Evolutionary conservation across 2,888 invertebrate genomes (phyloP).

Genomic region (Eristalis intricaria): DNA sequence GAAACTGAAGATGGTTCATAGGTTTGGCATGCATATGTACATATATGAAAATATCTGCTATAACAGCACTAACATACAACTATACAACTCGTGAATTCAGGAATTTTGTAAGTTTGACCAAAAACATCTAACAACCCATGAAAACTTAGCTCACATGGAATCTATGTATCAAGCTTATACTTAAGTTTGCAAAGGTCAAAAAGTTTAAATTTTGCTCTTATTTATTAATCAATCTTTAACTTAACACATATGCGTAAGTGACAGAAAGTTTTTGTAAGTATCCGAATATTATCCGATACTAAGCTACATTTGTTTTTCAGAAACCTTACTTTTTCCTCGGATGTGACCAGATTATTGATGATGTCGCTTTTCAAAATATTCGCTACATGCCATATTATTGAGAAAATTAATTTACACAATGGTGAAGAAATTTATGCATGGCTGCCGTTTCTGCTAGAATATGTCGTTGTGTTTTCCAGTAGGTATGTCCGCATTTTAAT

Average conservation of each 20-base stretch:
- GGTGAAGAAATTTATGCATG: background rate
- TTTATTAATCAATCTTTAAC: background rate
- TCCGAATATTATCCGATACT: too few relatives aligned
- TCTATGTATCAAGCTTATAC: too few relatives aligned
- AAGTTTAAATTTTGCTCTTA: background rate
- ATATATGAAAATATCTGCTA: too few relatives aligned
- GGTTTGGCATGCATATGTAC: too few relatives aligned
- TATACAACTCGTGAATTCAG: background rate
- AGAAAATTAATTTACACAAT: background rate
- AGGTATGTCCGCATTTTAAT: too few relatives aligned
- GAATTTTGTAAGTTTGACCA: background rate
- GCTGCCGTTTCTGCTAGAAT: background rate
- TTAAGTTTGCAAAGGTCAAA: background rate
- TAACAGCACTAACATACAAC: background rate
- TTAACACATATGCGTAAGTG: background rate
- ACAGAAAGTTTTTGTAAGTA: background rate
- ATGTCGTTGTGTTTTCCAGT: background rate
- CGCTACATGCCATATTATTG: background rate
- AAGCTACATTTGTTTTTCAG: too few relatives aligned
- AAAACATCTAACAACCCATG: background rate
- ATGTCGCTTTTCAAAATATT: background rate
- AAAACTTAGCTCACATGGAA: background rate
- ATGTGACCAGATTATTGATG: background rate
- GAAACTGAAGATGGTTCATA: background rate
- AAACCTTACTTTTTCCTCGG: too few relatives aligned